Evolutionary conservation across 2,797 vertebrate genomes (phyloP), one percentile per base, ranked within the genome.

Genomic region (Orestias chungarensis): DNA sequence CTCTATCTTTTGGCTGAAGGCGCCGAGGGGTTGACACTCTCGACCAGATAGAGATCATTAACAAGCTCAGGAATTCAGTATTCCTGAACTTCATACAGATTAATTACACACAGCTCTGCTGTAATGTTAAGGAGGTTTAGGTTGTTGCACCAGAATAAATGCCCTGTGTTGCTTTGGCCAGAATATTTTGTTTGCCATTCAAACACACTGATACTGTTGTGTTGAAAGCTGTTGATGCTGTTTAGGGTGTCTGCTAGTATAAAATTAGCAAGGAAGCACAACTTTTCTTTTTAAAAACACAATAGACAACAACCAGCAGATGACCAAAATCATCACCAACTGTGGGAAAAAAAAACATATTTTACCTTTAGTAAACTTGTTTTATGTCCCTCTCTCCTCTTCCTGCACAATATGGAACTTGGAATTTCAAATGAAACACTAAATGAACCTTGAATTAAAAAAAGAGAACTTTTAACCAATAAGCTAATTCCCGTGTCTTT

Each of bases 1-100:
- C 72, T 79, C 66, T n/a, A 17, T 88, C 80, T 78, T 76, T 54
- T 42, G 64, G 70, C 68, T 18, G 67, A 42, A 73, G 2, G 64
- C 46, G 73, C 46, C 46, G 46, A 54, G 71, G n/a, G 73, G 79
- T 75, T 68, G 68, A 74, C 52, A 62, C 81, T 25, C 43, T 7
- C 67, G 70, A 59, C 76, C 82, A 84, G 70, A 69, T 69, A 1
- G 4, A 47, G 44, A 47, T 47, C 44, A 33, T 61, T 12, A n/a
- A 18, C 23, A 40, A 40, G 40, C 31, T 25, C 10, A 52, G n/a
- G 14, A 52, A 52, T 52, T 27, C 49, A n/a, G n/a, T n/a, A n/a
- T n/a, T 27, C 49, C 49, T 52, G n/a, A 4, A 27, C n/a, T 27
- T 52, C 49, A 4, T 25, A n/a, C 49, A n/a, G n/a, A 25, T 27